Base-by-base conservation (phyloP, 2,888 invertebrate genomes). In the Rhimphoctona megacephalus region DNA sequence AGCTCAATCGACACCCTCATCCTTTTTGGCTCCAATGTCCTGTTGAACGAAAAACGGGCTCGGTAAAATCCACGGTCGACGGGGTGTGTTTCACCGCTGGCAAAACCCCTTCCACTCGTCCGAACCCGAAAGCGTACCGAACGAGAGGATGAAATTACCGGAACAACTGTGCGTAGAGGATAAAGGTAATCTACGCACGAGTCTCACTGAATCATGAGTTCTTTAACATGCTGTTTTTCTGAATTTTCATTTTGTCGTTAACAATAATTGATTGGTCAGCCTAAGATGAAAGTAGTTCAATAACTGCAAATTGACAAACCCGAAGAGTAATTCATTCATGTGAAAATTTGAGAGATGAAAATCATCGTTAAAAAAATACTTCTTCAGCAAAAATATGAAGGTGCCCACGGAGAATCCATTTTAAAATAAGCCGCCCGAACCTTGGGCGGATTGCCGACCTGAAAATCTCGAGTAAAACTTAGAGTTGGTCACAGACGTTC, bases 101-200 rank as follows among this genome's bases (percentile, higher is more conserved):
- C 11, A 61, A 61, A 76, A 25, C 77, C 33, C 17, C 39, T 64
- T 66, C 66, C 30, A 67, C 57, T 52, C 22, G 25, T 36, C 52
- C 46, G n/a, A 64, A 69, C 49, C 39, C 67, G 46, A 77, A 49
- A 61, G 72, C 66, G 77, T 54, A 77, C 52, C 36, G 70, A 66
- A 77, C 70, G 76, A 77, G 81, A 54, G 43, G 77, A 81, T 85
- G 25, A 81, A 85, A 85, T 85, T 85, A 85, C 77, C 73, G 73
- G 81, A 72, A 76, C 77, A 81, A 81, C 85, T 77, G 76, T 85
- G 85, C 76, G 77, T 36, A 46, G 22, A 74, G 30, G 14, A 52
- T 43, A 2, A 11, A 14, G 43, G 43, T 66, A 66, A 77, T 77
- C 49, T 25, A 49, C 76, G 76, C 30, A n/a, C 46, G 61, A 64